Conservation (phyloP, 2,113 vertebrate species). For the Psittacus erithacus region DNA sequence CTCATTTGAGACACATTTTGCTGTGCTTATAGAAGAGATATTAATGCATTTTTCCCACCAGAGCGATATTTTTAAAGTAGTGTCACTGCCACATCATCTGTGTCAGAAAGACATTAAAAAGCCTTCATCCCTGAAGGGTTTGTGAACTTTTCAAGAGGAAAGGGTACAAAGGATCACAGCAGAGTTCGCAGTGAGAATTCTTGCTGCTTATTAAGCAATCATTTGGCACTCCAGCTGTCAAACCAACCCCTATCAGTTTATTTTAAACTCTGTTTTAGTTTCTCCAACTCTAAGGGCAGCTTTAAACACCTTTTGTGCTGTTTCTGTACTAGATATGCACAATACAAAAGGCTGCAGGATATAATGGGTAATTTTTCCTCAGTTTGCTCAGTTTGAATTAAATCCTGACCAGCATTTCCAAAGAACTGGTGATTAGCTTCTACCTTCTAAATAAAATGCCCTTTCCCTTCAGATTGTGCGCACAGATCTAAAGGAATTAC, state of each 20-base stretch:
- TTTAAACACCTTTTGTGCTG: neutral
- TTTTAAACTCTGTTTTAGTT: neutral
- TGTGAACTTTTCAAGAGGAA: neutral
- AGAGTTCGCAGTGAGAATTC: neutral
- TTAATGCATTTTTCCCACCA: neutral
- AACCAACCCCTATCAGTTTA: neutral
- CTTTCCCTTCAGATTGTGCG: conserved; percentile 87
- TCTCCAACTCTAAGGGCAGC: neutral
- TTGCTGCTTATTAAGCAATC: neutral
- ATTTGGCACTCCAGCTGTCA: neutral
- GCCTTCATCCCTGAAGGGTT: neutral
- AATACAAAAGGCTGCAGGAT: neutral
- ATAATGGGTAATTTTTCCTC: neutral
- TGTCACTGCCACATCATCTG: neutral
- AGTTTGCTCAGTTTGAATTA: neutral
- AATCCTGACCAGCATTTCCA: neutral
- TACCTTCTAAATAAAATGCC: neutral
- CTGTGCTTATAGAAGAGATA: neutral
- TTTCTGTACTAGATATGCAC: neutral
- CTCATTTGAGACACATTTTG: neutral
- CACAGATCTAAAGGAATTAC: conserved; percentile 92
- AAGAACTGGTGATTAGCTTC: neutral
- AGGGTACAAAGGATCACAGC: neutral
- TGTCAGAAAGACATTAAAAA: neutral
- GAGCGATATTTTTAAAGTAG: neutral